These are phyloP conservation scores for Tinea pellionella DNA, from an alignment of 2,888 invertebrate species.

Conservation along the genomic window DNA sequence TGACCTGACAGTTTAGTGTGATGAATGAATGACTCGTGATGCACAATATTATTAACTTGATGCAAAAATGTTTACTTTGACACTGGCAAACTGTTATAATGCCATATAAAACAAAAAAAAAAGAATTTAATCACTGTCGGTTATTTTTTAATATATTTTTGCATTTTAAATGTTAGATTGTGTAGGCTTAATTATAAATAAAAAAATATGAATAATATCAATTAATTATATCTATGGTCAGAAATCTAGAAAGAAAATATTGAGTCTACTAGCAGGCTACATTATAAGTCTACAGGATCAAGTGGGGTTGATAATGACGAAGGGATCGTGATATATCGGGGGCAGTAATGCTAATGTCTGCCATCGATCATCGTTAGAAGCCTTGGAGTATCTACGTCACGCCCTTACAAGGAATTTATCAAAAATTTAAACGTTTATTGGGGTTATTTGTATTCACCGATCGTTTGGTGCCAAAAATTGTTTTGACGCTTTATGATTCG, in stretches of 20 bases:
- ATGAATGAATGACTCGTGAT: too few relatives aligned
- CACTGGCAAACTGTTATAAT: too few relatives aligned
- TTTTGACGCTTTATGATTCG: not conserved
- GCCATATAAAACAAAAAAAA: too few relatives aligned
- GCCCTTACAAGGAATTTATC: conserved; percentile 10
- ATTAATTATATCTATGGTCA: too few relatives aligned
- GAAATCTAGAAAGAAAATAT: not conserved
- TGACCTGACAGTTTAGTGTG: too few relatives aligned
- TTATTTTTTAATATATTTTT: too few relatives aligned
- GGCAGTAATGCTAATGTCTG: conserved; percentile 5
- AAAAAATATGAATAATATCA: too few relatives aligned
- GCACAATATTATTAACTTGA: too few relatives aligned
- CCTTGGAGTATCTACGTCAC: conserved; percentile 10
- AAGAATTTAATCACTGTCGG: too few relatives aligned
- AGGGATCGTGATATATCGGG: conserved; percentile 9
- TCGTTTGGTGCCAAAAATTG: not conserved
- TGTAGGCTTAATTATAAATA: too few relatives aligned
- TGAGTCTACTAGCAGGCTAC: not conserved
- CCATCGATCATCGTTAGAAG: conserved; percentile 9
- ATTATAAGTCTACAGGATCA: conserved; percentile 4
- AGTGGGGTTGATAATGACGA: conserved; percentile 10
- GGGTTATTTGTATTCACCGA: not conserved
- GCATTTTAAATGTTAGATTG: too few relatives aligned
- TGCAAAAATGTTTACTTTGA: too few relatives aligned
- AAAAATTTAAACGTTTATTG: conserved; percentile 6